A percentile compares a stretch with the other conserved stretches of the same genome.
Evolutionary conservation across 2,888 invertebrate species (phyloP).

Genomic region (Ophioninae sp.): DNA sequence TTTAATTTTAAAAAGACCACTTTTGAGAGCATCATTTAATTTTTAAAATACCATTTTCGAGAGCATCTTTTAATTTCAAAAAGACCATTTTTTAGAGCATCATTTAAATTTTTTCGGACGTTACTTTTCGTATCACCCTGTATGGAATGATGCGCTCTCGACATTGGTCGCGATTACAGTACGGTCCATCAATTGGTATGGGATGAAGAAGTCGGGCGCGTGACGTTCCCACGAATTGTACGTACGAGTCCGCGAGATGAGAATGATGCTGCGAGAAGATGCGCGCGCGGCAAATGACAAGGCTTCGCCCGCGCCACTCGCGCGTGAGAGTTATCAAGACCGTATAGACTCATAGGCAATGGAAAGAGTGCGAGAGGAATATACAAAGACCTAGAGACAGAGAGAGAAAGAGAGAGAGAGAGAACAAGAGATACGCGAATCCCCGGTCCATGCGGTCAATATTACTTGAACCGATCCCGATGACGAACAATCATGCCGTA

Average conservation of each 20-base stretch:
- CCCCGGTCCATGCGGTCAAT: slow-evolving; percentile 72
- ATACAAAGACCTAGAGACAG: background rate
- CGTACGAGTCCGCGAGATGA: slow-evolving; percentile 3
- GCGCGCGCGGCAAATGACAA: slow-evolving; percentile 29
- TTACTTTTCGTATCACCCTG: background rate
- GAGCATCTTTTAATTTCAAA: no score
- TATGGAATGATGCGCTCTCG: background rate
- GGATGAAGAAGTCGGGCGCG: slow-evolving; percentile 52
- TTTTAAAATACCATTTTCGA: no score
- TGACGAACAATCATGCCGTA: slow-evolving; percentile 70
- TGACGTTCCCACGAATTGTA: slow-evolving; percentile 76
- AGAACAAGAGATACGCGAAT: slow-evolving; percentile 9
- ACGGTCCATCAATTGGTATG: slow-evolving; percentile 56
- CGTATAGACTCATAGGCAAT: background rate
- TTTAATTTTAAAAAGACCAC: no score
- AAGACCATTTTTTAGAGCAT: background rate
- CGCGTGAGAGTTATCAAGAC: background rate
- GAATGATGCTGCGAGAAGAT: slow-evolving; percentile 20
- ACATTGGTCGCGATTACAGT: slow-evolving; percentile 25
- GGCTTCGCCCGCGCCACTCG: slow-evolving; percentile 31
- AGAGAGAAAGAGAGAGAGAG: slow-evolving; percentile 14
- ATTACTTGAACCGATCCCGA: slow-evolving; percentile 80
- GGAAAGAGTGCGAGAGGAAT: background rate
- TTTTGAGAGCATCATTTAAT: no score
- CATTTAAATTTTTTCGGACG: background rate